Evolutionary conservation across 2,888 invertebrate genomes (phyloP), one percentile per base, ranked within the genome.

Genomic region (Galeruca laticollis): DNA sequence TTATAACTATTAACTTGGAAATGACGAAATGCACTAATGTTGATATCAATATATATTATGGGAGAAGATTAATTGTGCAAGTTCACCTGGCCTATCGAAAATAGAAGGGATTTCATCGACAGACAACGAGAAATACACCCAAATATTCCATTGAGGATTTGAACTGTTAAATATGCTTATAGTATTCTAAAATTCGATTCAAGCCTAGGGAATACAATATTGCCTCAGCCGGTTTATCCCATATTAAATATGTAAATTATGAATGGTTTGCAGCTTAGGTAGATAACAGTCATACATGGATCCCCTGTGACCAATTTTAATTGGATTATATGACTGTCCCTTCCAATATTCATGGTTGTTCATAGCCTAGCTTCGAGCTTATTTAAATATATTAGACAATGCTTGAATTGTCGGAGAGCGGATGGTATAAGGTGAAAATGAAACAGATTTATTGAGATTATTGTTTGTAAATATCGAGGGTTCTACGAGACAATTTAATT

Each of bases 201-300:
- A 43, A 67, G 68, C 65, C 57, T 60, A 69, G 68, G 69, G 69
- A 72, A 56, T 67, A 40, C 67, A 71, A 73, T 73, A 69, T 69
- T 67, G 67, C 71, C 60, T 43, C 62, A 18, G 57, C 67, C 66
- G 69, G 72, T 75, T 75, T 76, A 76, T 75, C 75, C 76, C 76
- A 79, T 77, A 82, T 82, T 82, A 82, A 82, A 81, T 81, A 80
- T 81, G 79, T 82, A 82, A 83, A 83, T 83, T 84, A 84, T 83
- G 80, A 82, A 82, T 82, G 81, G 80, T 76, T 67, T 81, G 77
- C 78, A 81, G 82, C 82, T 79, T 82, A 81, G 81, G 81, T 82
- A 82, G 83, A 83, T 83, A 84, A 82, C 81, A 81, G 82, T 79
- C 83, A 80, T 81, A 78, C 79, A 83, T 81, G 79, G 79, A 75